Conservation (phyloP, 2,113 vertebrate species). For the Coracopsis vasa region DNA sequence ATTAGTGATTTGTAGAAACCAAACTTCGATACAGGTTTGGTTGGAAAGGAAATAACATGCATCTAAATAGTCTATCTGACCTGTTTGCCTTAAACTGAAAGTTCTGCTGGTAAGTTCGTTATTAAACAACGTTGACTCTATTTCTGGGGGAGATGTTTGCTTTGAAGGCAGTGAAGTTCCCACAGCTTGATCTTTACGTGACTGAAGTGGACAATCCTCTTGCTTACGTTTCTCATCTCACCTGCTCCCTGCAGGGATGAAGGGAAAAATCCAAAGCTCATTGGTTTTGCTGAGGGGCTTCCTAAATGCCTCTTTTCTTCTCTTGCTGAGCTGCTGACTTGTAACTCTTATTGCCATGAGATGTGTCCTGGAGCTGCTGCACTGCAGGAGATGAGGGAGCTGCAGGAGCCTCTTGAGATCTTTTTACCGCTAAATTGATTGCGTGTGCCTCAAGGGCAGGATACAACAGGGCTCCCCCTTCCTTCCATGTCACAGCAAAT, state of each 20-base stretch:
- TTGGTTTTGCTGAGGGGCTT: neutral
- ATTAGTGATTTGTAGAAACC: conserved; percentile 1
- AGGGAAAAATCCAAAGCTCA: neutral
- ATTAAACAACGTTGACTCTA: neutral
- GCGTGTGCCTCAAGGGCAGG: neutral
- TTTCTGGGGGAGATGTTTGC: neutral
- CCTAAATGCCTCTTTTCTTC: neutral
- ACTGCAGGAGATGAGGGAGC: neutral
- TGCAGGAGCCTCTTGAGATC: neutral
- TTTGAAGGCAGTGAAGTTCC: neutral
- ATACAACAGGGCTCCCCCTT: neutral
- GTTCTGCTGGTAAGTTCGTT: neutral
- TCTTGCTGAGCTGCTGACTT: neutral
- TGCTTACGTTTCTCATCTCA: neutral
- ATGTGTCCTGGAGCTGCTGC: neutral
- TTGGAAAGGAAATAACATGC: neutral
- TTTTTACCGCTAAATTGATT: neutral
- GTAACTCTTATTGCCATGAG: neutral
- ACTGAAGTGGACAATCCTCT: neutral
- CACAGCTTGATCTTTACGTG: neutral
- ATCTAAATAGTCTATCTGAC: neutral
- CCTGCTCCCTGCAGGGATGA: neutral
- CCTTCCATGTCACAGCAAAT: neutral
- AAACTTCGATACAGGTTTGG: neutral
- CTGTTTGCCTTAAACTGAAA: neutral